A percentile compares a stretch with the other conserved stretches of the same genome.
phyloP scores from a whole-genome alignment of 1,140 invertebrate genomes.

The Orchestia grillus region DNA sequence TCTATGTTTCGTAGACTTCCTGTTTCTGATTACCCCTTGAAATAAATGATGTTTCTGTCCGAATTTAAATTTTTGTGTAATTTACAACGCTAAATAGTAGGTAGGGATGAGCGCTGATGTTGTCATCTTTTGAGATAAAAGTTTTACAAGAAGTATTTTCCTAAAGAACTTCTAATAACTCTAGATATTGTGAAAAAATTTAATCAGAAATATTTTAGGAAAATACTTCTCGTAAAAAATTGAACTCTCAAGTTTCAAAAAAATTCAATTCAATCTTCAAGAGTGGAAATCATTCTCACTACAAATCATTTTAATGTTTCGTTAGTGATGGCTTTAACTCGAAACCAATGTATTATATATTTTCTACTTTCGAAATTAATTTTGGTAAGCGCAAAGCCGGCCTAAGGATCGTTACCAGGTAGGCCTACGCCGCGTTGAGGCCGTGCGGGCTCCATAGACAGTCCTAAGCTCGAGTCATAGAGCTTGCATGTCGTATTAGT shows the following conservation, averaged over 20 bases:
- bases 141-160: too few relatives aligned
- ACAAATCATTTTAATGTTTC: not conserved
- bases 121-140: too few relatives aligned
- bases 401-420: not conserved
- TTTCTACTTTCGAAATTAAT: too few relatives aligned
- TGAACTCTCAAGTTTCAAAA: not conserved
- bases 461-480: not conserved
- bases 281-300: not conserved
- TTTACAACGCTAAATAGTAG: too few relatives aligned
- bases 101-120: too few relatives aligned
- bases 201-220: too few relatives aligned
- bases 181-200: too few relatives aligned
- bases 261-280: not conserved
- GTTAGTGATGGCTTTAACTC: too few relatives aligned
- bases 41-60: not conserved
- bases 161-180: too few relatives aligned
- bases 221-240: too few relatives aligned
- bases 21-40: not conserved
- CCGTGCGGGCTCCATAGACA: not conserved
- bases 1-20: not conserved
- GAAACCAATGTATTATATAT: too few relatives aligned
- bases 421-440: conserved; percentile 22
- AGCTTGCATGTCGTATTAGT: not conserved
- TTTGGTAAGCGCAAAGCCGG: not conserved
- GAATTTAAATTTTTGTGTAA: not conserved